Evolutionary conservation across 1,140 invertebrate genomes (phyloP), one percentile per base, ranked within the genome.

Genomic region (Leptonema lineaticorne): DNA sequence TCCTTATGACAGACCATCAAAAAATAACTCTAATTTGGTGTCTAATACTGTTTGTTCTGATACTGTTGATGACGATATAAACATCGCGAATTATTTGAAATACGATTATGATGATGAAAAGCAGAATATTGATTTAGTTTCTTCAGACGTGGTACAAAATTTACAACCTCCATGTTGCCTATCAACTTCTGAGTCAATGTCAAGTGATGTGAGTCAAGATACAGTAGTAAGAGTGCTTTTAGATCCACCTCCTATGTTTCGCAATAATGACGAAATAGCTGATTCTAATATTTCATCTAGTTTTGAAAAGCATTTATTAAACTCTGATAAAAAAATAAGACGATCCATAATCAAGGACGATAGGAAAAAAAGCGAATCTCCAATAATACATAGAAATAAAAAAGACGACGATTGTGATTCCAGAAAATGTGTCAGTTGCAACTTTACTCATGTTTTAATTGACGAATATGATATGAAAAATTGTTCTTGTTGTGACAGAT

Each of bases 401-500:
- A 69, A 58, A 18, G 59, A 67, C 33, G 58, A 33, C 5, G 45
- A 18, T 0, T 63, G 28, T 58, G 67, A 65, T 26, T 8, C 80
- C 1, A 74, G 79, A 37, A 76, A 81, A 58, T 85, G 83, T 73
- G 78, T 83, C 9, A 83, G 82, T 71, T 83, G 82, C 66, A 79
- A 82, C 68, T 82, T 75, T 72, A 68, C 83, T 18, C 75, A 80
- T 60, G 77, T 82, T 72, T 57, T 59, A 18, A 46, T 63, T 11
- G 53, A 70, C 45, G 65, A 68, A 67, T 63, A 53, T 28, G 68
- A 66, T n/a, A 67, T 59, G 63, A 78, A 75, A 33, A 85, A 85
- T 74, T 87, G 86, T 73, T 81, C 84, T 70, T 87, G 85, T 75
- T 87, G 86, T 67, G 82, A 85, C 65, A 82, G 82, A 67, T 85